Evolutionary conservation across 1,140 invertebrate genomes (phyloP), one percentile per base, ranked within the genome.

Genomic region (Bombus superbus): DNA sequence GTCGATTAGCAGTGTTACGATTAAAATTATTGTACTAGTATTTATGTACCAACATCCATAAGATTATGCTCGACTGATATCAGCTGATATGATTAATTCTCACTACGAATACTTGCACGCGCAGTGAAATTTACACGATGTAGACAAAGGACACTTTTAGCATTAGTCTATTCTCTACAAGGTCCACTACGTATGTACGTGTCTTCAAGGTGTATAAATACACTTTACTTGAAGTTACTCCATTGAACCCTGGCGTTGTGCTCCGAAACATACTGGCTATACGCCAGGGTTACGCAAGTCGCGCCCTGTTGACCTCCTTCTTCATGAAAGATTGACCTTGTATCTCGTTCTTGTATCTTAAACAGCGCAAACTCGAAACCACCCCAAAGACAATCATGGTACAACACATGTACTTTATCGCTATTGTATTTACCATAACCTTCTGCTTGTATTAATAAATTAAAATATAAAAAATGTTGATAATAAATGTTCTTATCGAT

Each of bases 221-320:
- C 79, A 92, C 75, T 74, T 85, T 87, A 86, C 76, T 87, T 86
- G 89, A 93, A 91, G 92, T 93, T 95, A 94, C 94, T 94, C 92
- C 94, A 95, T 95, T 95, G 95, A 95, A 95, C 95, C 92, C 94
- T 95, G 93, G 93, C 93, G 92, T 88, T 89, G 84, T 85, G 76
- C 84, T 89, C 89, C 85, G 88, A 75, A 89, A 91, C 89, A 83
- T 69, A 83, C 88, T 93, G 94, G 94, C 90, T 59, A 42, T 75
- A 76, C 89, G 93, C 92, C 94, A 95, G 90, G 88, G 87, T 94
- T 94, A 94, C 92, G 93, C 92, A 94, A 95, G 90, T 75, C 85
- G 86, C 89, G 92, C 91, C 92, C 90, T 87, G 92, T 87, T 94
- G 91, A 95, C 94, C 95, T 94, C 92, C 83, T 95, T 95, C 91